These are phyloP conservation scores for Listronotus oregonensis DNA, from an alignment of 1,140 invertebrate genomes.

Conservation along the genomic window DNA sequence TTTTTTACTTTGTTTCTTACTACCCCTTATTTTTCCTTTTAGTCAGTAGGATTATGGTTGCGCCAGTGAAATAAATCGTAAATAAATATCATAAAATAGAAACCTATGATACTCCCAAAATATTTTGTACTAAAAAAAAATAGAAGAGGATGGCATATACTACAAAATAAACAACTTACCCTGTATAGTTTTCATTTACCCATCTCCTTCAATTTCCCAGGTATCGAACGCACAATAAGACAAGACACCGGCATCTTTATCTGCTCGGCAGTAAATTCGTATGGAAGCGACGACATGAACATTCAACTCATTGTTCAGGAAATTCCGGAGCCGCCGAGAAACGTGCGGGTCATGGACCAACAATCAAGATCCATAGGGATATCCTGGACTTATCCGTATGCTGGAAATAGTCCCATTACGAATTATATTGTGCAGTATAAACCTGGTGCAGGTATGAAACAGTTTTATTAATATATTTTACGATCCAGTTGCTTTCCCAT, in stretches of 20 bases:
- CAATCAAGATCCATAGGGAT: slow-evolving; percentile 78
- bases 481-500: no score
- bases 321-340: slow-evolving; percentile 85
- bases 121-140: no score
- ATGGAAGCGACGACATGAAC: slow-evolving; percentile 88
- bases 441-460: slow-evolving; percentile 72
- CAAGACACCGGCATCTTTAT: slow-evolving; percentile 89
- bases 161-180: no score
- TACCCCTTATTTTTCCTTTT: no score
- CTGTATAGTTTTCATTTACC: no score
- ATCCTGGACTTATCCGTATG: slow-evolving; percentile 83
- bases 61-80: no score
- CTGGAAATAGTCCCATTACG: slow-evolving; percentile 86
- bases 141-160: no score
- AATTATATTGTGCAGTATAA: slow-evolving; percentile 88
- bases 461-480: no score
- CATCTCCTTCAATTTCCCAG: slow-evolving; percentile 6
- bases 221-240: slow-evolving; percentile 78
- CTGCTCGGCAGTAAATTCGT: slow-evolving; percentile 85
- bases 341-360: slow-evolving; percentile 82
- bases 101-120: no score
- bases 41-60: no score
- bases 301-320: slow-evolving; percentile 91
- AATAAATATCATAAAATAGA: no score
- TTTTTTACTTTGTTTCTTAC: no score